These are phyloP conservation scores for Hypocryptadius cinnamomeus DNA, from an alignment of 2,113 vertebrate species.

Conservation along the genomic window DNA sequence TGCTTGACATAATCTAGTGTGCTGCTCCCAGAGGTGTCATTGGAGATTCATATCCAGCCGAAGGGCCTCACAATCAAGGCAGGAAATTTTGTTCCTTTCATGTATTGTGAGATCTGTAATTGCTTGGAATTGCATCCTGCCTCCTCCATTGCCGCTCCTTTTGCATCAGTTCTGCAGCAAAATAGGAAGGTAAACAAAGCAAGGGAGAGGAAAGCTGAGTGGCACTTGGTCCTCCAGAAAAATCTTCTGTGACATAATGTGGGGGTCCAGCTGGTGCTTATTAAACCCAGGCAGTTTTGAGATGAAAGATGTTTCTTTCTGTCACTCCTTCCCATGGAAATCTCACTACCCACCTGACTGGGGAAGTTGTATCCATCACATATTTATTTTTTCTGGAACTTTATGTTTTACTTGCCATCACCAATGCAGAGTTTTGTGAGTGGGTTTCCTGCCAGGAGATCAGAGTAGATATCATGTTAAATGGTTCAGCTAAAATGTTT, in stretches of 20 bases:
- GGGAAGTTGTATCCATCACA: not conserved
- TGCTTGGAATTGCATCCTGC: conserved; percentile 45
- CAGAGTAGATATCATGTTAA: not conserved
- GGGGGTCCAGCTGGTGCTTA: not conserved
- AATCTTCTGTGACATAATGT: not conserved
- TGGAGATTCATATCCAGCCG: conserved; percentile 51
- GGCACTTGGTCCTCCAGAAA: not conserved
- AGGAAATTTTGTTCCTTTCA: conserved; percentile 46
- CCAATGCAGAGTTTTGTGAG: not conserved
- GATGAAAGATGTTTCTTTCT: conserved; percentile 6
- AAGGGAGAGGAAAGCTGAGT: not conserved
- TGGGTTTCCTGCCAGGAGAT: not conserved
- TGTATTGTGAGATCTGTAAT: conserved; percentile 40
- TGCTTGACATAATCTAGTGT: conserved; percentile 43
- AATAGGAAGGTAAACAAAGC: not conserved
- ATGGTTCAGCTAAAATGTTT: not conserved
- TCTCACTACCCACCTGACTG: not conserved
- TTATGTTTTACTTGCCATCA: not conserved
- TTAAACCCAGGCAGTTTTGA: not conserved
- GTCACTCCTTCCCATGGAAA: not conserved
- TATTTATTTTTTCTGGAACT: not conserved
- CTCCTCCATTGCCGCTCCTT: not conserved
- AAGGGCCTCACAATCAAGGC: conserved; percentile 46
- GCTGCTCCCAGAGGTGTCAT: conserved; percentile 44
- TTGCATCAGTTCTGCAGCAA: not conserved